Percentiles rank a stretch among this genome's conserved stretches.
Conservation (phyloP, 23 tunicate genomes). For the Clavelina lepadiformis region DNA sequence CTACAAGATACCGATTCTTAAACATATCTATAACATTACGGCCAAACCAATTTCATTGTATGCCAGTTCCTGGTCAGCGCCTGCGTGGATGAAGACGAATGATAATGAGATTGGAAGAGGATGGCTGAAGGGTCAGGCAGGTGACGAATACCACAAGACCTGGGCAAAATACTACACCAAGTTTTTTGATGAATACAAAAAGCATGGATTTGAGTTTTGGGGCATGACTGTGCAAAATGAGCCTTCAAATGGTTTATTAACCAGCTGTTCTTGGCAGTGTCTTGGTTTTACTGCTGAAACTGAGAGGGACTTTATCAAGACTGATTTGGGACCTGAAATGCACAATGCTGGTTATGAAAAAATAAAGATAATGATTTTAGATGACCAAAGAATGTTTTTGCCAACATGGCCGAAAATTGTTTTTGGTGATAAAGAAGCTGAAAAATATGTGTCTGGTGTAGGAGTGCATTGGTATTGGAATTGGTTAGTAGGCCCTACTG, state of each 20-base stretch:
- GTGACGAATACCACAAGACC: constrained; percentile 96
- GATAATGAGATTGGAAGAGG: constrained; percentile 70
- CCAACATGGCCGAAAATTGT: constrained; percentile 62
- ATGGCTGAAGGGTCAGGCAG: constrained; percentile 70
- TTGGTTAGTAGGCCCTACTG: constrained; percentile 52
- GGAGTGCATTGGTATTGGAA: constrained; percentile 99
- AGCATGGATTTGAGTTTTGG: constrained; percentile 80
- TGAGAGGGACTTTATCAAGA: constrained; percentile 77
- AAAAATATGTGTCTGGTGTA: constrained; percentile 79
- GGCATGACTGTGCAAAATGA: constrained; percentile 97
- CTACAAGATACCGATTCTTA: constrained; percentile 70
- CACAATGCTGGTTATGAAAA: constrained; percentile 14
- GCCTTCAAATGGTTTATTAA: constrained; percentile 87
- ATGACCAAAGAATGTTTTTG: constrained; percentile 88
- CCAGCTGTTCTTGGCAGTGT: constrained; percentile 80
- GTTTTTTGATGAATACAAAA: constrained; percentile 73
- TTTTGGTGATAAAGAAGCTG: constrained; percentile 53
- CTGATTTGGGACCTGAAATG: constrained; percentile 80
- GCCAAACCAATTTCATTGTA: constrained; percentile 35
- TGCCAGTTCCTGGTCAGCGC: constrained; percentile 96
- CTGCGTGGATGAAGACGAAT: constrained; percentile 95
- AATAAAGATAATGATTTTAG: constrained; percentile 76
- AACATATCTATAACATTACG: constrained; percentile 18
- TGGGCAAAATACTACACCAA: constrained; percentile 81
- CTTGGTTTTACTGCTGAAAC: constrained; percentile 77